phyloP scores from a whole-genome alignment of 2,797 vertebrate genomes.

The Yasuhikotakia modesta region DNA sequence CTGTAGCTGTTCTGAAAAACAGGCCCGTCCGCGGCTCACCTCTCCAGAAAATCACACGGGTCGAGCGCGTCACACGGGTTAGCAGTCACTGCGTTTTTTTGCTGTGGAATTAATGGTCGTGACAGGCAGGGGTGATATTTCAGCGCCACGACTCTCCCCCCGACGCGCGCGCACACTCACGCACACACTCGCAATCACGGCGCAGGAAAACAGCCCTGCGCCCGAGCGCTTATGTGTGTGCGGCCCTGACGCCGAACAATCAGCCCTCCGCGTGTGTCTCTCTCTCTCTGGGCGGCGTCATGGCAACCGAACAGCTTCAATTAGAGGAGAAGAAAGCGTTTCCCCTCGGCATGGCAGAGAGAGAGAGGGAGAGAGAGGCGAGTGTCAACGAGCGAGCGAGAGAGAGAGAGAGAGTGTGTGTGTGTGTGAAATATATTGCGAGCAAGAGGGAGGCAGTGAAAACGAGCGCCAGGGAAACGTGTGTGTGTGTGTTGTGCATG shows the following conservation, averaged over 20 bases:
- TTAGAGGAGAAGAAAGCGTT: slow-evolving; percentile 67
- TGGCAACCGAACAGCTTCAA: slow-evolving; percentile 68
- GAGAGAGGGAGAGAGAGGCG: slow-evolving; percentile 57
- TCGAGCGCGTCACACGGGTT: slow-evolving; percentile 4
- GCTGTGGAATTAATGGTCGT: slow-evolving; percentile 42
- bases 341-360: slow-evolving; percentile 63
- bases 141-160: slow-evolving; percentile 38
- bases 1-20: neutral
- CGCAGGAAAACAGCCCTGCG: slow-evolving; percentile 39
- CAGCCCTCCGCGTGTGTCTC: slow-evolving; percentile 52
- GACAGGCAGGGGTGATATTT: slow-evolving; percentile 50
- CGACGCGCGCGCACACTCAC: too few species aligned
- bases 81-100: slow-evolving; percentile 10
- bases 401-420: slow-evolving; percentile 46
- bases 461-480: too few species aligned
- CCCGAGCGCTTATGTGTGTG: slow-evolving; percentile 52
- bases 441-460: slow-evolving; percentile 47
- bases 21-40: neutral
- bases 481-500: slow-evolving; percentile 44
- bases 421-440: slow-evolving; percentile 43
- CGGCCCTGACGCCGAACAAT: slow-evolving; percentile 60
- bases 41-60: slow-evolving; percentile 10
- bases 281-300: slow-evolving; percentile 64
- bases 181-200: slow-evolving; percentile 50
- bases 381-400: slow-evolving; percentile 62